Conservation (phyloP, 2,797 vertebrate species). For the Chaenodraco wilsoni region DNA sequence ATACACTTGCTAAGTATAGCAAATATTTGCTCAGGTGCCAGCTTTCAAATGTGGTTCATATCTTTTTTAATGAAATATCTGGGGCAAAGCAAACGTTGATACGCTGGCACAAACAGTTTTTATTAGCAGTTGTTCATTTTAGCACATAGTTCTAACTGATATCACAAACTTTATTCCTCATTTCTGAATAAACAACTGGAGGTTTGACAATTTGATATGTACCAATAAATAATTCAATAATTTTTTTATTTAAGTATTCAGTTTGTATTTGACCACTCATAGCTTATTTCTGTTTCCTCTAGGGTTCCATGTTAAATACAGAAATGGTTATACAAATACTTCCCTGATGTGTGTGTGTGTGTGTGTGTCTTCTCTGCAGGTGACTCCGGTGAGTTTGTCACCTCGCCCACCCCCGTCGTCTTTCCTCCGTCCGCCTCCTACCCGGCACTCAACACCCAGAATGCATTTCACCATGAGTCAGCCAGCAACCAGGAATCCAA, state of each 20-base stretch:
- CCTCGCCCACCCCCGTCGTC: conserved; percentile 74
- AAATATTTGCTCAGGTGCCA: background rate
- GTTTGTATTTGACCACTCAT: background rate
- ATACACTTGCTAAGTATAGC: background rate
- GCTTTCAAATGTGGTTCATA: background rate
- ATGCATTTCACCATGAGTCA: conserved; percentile 79
- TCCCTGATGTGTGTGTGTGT: background rate
- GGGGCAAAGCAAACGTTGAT: background rate
- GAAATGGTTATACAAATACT: background rate
- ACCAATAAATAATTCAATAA: background rate
- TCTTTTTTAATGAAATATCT: background rate
- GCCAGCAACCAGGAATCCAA: conserved; percentile 80
- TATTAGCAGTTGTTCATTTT: background rate
- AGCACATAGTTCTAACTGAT: background rate
- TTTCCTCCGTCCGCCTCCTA: conserved; percentile 80
- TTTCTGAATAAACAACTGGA: no score
- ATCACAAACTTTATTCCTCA: background rate
- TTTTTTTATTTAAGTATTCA: background rate
- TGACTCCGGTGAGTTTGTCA: conserved; percentile 73
- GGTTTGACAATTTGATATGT: no score
- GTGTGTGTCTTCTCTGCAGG: conserved; percentile 61
- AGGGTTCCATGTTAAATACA: background rate
- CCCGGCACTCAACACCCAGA: conserved; percentile 74
- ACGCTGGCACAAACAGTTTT: no score
- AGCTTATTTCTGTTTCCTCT: conserved; percentile 2